Evolutionary conservation across 2,113 vertebrate genomes (phyloP), one percentile per base, ranked within the genome.

Genomic region (Pygoscelis adeliae): DNA sequence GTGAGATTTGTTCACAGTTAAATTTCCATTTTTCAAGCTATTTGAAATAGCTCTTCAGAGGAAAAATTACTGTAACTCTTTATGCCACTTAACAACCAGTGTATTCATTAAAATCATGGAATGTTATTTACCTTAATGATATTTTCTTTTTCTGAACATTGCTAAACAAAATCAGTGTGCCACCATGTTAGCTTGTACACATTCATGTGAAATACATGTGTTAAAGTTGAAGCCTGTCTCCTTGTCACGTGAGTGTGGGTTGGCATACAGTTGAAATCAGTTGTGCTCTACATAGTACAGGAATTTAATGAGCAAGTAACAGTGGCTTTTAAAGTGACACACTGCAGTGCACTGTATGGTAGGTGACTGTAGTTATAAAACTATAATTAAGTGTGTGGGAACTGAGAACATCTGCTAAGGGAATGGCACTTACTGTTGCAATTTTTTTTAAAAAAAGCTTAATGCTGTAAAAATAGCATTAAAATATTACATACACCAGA

Each of bases 381-480:
- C 86, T 77, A 8, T 59, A 65, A 95, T 93, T 89, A 67, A 69
- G 40, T 82, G 40, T 74, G 93, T 83, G 78, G 82, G 89, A 95
- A 59, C 61, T 70, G 34, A 83, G 78, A 95, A 82, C 50, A 89
- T 96, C 87, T 97, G 69, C 74, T 85, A 63, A 87, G 19, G 72
- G 56, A 90, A 90, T 74, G 40, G 59, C 58, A 46, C 42, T 67
- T 83, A 53, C 19, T 74, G 50, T 61, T 80, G 42, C 53, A 42
- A 15, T 42, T 42, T 42, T 42, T 42, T 4, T 2, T 2, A 81
- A 62, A 52, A 77, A 29, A 63, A 59, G 4, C 23, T 6, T 77
- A 19, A 47, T 71, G 34, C 20, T 79, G 29, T 76, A 73, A 87
- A 93, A 95, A 14, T 58, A 52, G 15, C 8, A 23, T 85, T 81